A percentile compares a stretch with the other conserved stretches of the same genome.
Conservation (phyloP, 1,140 invertebrate genomes). For the Drosophila prosaltans region DNA sequence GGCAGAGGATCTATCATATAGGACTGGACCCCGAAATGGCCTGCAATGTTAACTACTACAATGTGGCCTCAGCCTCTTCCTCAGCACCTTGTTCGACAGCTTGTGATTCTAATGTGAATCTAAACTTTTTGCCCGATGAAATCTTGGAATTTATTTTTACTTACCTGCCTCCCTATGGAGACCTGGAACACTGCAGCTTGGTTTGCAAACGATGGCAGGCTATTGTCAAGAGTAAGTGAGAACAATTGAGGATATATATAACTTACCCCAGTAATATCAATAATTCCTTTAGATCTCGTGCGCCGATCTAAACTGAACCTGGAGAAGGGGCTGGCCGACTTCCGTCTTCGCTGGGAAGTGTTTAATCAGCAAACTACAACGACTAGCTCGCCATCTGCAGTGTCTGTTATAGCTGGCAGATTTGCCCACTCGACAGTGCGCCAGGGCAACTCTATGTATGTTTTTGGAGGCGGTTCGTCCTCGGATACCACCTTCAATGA, state of each 20-base stretch:
- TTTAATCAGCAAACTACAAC: slow-evolving; percentile 62
- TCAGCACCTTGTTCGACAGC: slow-evolving; percentile 3
- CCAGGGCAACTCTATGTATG: slow-evolving; percentile 93
- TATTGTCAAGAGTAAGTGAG: slow-evolving; percentile 90
- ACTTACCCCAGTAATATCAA: not conserved
- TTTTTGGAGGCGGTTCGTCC: slow-evolving; percentile 98
- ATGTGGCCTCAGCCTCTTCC: slow-evolving; percentile 24
- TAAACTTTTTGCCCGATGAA: slow-evolving; percentile 92
- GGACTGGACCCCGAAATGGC: slow-evolving; percentile 51
- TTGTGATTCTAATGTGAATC: slow-evolving; percentile 29
- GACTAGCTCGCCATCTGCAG: slow-evolving; percentile 26
- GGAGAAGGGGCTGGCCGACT: slow-evolving; percentile 74
- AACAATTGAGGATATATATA: not conserved
- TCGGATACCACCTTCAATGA: slow-evolving; percentile 98
- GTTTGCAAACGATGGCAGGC: slow-evolving; percentile 94
- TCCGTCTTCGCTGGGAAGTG: slow-evolving; percentile 73
- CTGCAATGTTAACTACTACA: slow-evolving; percentile 51
- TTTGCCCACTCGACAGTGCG: slow-evolving; percentile 96
- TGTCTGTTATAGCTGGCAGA: slow-evolving; percentile 91
- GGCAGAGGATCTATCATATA: slow-evolving; percentile 9
- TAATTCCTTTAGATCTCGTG: slow-evolving; percentile 62
- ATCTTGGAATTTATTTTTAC: slow-evolving; percentile 95
- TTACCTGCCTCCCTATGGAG: slow-evolving; percentile 94
- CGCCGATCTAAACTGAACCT: slow-evolving; percentile 74
- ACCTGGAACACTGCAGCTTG: slow-evolving; percentile 92